Base-by-base conservation (phyloP, 2,888 invertebrate species). In the Hypena proboscidalis region DNA sequence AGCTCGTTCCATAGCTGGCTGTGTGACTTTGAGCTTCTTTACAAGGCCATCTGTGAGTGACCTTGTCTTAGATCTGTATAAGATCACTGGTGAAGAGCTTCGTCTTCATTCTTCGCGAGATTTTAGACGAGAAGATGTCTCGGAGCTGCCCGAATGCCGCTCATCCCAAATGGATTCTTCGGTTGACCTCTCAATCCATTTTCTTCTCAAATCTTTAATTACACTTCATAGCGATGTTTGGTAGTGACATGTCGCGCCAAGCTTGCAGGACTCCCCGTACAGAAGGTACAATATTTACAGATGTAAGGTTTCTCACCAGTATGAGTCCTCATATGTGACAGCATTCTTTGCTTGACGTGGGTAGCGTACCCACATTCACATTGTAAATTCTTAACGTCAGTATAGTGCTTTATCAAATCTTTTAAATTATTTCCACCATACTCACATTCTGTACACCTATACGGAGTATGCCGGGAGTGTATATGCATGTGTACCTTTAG, bases 401-500 rank as follows among this genome's bases (percentile, higher is more conserved):
- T 19, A 3, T 50, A 59, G 41, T 61, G 61, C 2, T 8, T 14
- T 0, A 61, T 52, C 0, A 63, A 11, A 4, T 52, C 47, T 5
- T 39, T 51, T 2, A 61, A 17, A 21, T 59, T 42, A 2, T n/a
- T 44, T 0, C 39, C 59, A 0, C 33, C 40, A 6, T 4, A 55
- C 0, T 27, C 4, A 7, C 61, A 61, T 2, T 61, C 61, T 0
- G 55, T 59, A 19, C 61, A 61, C 4, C 63, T 61, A 4, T 49
- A 61, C 0, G 59, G 51, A 0, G 40, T 49, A 0, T 55, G 59
- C 7, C 45, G 19, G 0, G 26, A 17, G 4, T 61, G 61, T n/a
- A 55, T 51, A 0, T 40, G 31, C 52, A 55, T 55, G n/a, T 61
- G 61, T 0, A 58, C 20, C 30, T 59, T 63, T 2, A 61, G 19